phyloP scores from a whole-genome alignment of 2,113 vertebrate species.

The Hemichromis elongatus region DNA sequence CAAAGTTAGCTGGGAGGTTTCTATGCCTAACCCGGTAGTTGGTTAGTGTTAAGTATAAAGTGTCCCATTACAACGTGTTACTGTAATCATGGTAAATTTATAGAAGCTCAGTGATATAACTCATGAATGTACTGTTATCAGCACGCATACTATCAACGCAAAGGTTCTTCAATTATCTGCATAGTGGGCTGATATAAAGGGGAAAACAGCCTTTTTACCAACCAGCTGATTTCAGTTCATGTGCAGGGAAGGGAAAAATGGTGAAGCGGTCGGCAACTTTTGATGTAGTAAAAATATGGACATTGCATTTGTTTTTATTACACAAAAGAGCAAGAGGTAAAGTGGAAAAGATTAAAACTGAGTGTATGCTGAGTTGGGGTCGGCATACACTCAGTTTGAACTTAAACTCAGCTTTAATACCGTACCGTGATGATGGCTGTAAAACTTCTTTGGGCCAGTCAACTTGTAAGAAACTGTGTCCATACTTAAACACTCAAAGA shows the following conservation, averaged over 20 bases:
- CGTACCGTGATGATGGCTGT: not conserved
- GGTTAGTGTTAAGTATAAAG: not conserved
- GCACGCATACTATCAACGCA: not conserved
- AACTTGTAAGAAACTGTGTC: not conserved
- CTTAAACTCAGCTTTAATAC: not conserved
- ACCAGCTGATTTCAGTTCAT: too few relatives aligned
- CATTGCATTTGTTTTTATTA: not conserved
- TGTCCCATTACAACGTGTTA: not conserved
- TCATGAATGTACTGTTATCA: not conserved
- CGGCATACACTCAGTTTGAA: not conserved
- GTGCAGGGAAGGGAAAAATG: not conserved
- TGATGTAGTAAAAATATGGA: not conserved
- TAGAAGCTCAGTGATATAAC: not conserved
- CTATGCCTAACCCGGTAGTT: not conserved
- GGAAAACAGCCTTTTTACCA: too few relatives aligned
- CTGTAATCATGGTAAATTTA: not conserved
- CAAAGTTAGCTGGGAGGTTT: not conserved
- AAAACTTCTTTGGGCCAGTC: not conserved
- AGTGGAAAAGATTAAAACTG: not conserved
- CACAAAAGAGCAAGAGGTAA: not conserved
- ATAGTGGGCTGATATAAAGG: not conserved
- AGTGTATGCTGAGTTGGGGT: not conserved
- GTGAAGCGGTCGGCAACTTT: not conserved
- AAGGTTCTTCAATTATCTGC: not conserved
- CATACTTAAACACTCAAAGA: not conserved